phyloP scores from a whole-genome alignment of 1,140 invertebrate genomes.

The Diplogasteroides magnus region DNA sequence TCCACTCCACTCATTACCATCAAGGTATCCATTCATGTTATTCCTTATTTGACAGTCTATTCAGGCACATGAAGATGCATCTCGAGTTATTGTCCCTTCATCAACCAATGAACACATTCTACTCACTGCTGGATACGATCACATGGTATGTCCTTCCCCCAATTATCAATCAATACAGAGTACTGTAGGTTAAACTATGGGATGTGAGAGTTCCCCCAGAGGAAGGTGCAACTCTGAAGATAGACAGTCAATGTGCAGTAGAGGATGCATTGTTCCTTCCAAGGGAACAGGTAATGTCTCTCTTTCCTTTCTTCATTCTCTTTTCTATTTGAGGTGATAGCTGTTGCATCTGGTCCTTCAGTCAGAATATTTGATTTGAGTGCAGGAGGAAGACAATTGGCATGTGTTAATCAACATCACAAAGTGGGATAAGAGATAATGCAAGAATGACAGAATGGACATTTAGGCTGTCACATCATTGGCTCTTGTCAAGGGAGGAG shows the following conservation, averaged over 20 bases:
- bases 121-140: constrained; percentile 61
- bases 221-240: constrained; percentile 64
- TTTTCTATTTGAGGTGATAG: too few relatives aligned
- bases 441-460: constrained; percentile 33
- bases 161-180: constrained; percentile 19
- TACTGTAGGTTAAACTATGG: constrained; percentile 73
- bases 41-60: constrained; percentile 8
- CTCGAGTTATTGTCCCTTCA: constrained; percentile 74
- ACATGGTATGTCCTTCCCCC: constrained; percentile 18
- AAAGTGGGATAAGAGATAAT: constrained; percentile 82
- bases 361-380: constrained; percentile 56
- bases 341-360: constrained; percentile 73
- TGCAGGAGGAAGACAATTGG: constrained; percentile 73
- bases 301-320: too few relatives aligned
- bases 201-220: constrained; percentile 67
- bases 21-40: background rate
- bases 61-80: constrained; percentile 65
- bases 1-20: constrained; percentile 10
- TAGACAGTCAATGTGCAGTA: constrained; percentile 83
- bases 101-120: constrained; percentile 71
- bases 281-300: constrained; percentile 81
- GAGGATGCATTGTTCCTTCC: constrained; percentile 83
- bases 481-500: constrained; percentile 70
- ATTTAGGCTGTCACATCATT: constrained; percentile 48
- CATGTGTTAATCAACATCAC: constrained; percentile 74